A percentile compares a stretch with the other conserved stretches of the same genome.
phyloP scores from a whole-genome alignment of 2,113 vertebrate genomes.

The Chloropsis hardwickii region DNA sequence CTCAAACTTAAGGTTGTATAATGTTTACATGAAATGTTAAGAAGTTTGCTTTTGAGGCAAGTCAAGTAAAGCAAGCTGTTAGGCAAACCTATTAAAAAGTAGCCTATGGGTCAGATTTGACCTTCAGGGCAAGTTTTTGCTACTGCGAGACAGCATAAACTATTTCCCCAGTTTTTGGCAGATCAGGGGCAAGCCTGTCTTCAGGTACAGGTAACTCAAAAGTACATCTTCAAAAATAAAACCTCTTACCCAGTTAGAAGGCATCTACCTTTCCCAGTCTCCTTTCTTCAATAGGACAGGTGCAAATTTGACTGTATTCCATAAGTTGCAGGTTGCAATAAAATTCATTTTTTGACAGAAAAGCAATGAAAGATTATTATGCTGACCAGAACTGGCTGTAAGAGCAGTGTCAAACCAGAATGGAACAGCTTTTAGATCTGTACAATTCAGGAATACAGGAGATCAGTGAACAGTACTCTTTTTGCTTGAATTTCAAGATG shows the following conservation, averaged over 20 bases:
- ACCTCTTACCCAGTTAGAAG: not conserved
- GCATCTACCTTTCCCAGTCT: not conserved
- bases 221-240: not conserved
- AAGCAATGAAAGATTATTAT: not conserved
- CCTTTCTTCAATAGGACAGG: not conserved
- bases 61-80: not conserved
- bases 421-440: not conserved
- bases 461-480: not conserved
- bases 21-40: slow-evolving; percentile 21
- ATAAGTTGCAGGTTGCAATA: not conserved
- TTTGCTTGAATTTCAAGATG: not conserved
- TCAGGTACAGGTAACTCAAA: not conserved
- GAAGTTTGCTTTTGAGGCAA: slow-evolving; percentile 24
- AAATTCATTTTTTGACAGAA: not conserved
- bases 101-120: not conserved
- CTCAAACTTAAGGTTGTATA: not conserved
- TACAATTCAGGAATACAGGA: not conserved
- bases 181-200: not conserved
- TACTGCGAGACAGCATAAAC: not conserved
- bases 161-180: accelerated
- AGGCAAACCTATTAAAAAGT: not conserved
- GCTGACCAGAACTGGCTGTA: not conserved
- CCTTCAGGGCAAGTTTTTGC: not conserved
- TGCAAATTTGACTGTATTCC: not conserved
- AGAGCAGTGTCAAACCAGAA: not conserved